phyloP scores from a whole-genome alignment of 2,888 invertebrate genomes.

The Lathronympha strigana region DNA sequence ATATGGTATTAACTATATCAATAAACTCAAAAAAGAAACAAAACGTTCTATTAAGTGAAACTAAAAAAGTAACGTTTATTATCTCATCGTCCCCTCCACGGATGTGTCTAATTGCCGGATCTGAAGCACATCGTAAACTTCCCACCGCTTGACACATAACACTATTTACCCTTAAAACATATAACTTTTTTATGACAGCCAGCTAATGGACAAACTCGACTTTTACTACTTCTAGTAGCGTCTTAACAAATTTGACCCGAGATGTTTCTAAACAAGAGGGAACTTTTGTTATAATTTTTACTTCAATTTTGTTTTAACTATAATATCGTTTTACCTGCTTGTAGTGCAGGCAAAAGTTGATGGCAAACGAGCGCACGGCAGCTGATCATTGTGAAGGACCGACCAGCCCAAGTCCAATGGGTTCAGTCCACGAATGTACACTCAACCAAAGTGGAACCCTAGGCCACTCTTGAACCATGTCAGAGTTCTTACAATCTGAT shows the following conservation, averaged over 20 bases:
- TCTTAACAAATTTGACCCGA: conserved; percentile 23
- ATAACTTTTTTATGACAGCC: conserved; percentile 48
- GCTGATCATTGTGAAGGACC: no score
- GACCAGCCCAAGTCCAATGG: no score
- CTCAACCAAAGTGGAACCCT: no score
- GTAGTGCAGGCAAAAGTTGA: no score
- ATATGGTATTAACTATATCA: no score
- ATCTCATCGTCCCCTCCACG: conserved; percentile 49
- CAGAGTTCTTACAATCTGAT: no score
- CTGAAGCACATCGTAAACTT: conserved; percentile 64
- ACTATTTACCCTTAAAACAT: conserved; percentile 61
- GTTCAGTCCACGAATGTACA: no score
- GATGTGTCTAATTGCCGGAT: conserved; percentile 63
- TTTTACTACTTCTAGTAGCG: conserved; percentile 33
- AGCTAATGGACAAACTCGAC: conserved; percentile 40
- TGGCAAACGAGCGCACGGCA: no score
- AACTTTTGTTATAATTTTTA: background rate
- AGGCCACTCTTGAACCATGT: no score
- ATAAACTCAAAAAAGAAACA: background rate
- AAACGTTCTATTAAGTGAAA: background rate
- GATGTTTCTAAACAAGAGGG: conserved; percentile 4
- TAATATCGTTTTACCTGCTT: background rate
- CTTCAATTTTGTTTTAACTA: background rate
- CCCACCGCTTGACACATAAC: conserved; percentile 58
- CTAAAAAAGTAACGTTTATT: conserved; percentile 17